A percentile compares a stretch with the other conserved stretches of the same genome.
phyloP scores from a whole-genome alignment of 2,113 vertebrate genomes.

The Cavia porcellus region DNA sequence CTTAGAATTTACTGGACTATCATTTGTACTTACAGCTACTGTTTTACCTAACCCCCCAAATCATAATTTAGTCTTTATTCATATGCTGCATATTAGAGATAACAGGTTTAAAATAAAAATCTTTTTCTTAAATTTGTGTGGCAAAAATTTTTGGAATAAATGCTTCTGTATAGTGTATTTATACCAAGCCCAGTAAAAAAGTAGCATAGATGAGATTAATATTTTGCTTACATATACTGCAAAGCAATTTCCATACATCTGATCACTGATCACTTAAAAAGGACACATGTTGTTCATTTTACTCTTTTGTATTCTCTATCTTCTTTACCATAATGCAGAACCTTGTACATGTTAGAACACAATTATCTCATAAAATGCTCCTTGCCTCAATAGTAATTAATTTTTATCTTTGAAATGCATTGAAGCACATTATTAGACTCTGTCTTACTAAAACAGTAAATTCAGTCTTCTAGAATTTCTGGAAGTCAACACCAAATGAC shows the following conservation, averaged over 20 bases:
- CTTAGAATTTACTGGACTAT: background rate
- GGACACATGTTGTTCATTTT: background rate
- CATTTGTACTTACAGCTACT: background rate
- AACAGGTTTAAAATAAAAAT: background rate
- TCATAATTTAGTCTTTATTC: background rate
- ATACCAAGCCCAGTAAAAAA: background rate
- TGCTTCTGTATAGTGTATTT: background rate
- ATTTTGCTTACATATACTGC: background rate
- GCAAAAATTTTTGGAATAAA: background rate
- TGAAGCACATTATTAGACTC: background rate
- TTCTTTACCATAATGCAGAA: background rate
- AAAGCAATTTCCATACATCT: background rate
- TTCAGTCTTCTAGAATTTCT: conserved; percentile 70
- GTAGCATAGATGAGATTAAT: background rate
- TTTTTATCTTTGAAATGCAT: conserved; percentile 27
- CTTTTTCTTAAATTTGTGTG: background rate
- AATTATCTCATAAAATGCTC: conserved; percentile 4
- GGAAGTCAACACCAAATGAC: conserved; percentile 73
- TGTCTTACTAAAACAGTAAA: conserved; percentile 64
- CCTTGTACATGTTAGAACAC: background rate
- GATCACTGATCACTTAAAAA: background rate
- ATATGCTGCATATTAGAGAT: background rate
- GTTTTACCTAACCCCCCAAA: background rate
- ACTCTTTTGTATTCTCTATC: background rate
- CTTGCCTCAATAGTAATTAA: background rate